Conservation (phyloP, 2,113 vertebrate genomes). For the Saccopteryx leptura region DNA sequence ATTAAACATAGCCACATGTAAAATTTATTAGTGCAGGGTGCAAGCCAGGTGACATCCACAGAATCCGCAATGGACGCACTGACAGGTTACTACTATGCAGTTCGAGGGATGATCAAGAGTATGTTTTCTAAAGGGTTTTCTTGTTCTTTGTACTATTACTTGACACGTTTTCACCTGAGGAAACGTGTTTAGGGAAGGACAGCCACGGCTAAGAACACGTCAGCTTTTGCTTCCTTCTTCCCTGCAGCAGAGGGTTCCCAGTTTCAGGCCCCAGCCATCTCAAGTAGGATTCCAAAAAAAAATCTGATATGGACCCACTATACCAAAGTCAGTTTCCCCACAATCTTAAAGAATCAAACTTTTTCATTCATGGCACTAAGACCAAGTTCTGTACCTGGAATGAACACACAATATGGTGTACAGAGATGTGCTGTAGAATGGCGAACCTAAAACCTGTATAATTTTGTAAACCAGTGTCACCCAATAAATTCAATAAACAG, state of each 20-base stretch:
- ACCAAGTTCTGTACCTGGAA: not conserved
- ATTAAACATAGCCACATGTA: rapidly evolving
- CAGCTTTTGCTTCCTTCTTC: not conserved
- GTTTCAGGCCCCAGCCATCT: not conserved
- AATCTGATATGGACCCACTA: rapidly evolving
- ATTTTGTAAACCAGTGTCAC: too few species aligned
- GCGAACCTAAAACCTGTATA: too few species aligned
- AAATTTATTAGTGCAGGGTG: rapidly evolving
- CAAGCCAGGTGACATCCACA: not conserved
- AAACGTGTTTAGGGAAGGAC: not conserved
- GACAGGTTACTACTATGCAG: too few species aligned
- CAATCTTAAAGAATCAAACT: not conserved
- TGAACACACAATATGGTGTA: not conserved
- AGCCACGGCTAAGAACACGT: not conserved
- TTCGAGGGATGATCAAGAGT: not conserved
- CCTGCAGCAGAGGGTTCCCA: too few species aligned
- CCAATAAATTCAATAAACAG: too few species aligned
- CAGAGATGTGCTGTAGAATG: too few species aligned
- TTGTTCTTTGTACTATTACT: not conserved
- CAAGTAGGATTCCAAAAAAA: not conserved
- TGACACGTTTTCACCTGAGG: not conserved
- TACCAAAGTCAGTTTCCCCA: rapidly evolving
- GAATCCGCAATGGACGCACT: not conserved
- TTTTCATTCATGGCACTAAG: rapidly evolving
- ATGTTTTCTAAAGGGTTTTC: not conserved